Base-by-base conservation (phyloP, 2,797 vertebrate genomes). In the Oryzias dopingdopingensis region DNA sequence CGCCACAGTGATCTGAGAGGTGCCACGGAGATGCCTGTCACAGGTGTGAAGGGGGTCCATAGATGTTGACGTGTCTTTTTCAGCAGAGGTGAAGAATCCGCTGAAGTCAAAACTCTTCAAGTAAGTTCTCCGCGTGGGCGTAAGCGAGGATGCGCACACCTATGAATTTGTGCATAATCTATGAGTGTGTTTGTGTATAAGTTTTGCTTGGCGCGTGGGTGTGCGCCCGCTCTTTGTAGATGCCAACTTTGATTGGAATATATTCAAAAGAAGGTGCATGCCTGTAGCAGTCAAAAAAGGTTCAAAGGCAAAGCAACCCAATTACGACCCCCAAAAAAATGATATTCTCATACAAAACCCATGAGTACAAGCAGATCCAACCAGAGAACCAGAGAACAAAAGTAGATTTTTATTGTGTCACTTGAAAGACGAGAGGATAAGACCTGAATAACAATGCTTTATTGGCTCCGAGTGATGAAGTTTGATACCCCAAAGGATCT, bases 1-100 rank as follows among this genome's bases (percentile, higher is more conserved):
- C 83, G 55, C 84, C 79, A 67, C 62, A 40, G 60, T 81, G 85
- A 89, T 86, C 82, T 83, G 72, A 91, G 78, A 65, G 86, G 74
- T 82, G 83, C 83, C 79, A 80, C 74, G 62, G 82, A 86, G 83
- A 84, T 65, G 73, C 67, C 80, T 88, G 87, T 87, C 83, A 83
- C 32, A 48, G 62, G 53, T 58, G 4, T 17, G 71, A 37, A 37
- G 65, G 52, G 47, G 52, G 37, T 56, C 59, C 64, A 84, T 70
- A 86, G 84, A 86, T 83, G 84, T 87, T 79, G 84, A 81, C 16
- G 73, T 58, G 74, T 81, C 80, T 81, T 79, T 74, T 71, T 83
- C 76, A 78, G 78, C 70, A 74, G 76, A 82, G 64, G 53, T 68
- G 79, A 81, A 79, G 77, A 82, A 79, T 83, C 77, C 79, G 69